Evolutionary conservation across 2,113 vertebrate genomes (phyloP).

Genomic region (Macrotis lagotis): DNA sequence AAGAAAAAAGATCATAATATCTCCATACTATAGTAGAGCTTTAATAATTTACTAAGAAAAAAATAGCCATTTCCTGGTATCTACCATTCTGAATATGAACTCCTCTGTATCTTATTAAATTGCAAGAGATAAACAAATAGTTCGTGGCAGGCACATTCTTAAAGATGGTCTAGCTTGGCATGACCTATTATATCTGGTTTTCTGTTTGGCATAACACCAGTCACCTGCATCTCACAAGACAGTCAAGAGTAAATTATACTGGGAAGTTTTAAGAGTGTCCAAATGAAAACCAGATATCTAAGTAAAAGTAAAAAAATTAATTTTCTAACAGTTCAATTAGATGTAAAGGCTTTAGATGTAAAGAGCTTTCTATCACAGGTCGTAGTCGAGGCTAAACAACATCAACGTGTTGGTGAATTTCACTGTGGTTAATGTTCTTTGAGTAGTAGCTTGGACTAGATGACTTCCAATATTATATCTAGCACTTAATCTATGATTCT

Average conservation of each 20-base stretch:
- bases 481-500: not conserved
- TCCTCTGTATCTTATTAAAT: not conserved
- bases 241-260: not conserved
- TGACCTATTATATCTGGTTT: not conserved
- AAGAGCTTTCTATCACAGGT: not conserved
- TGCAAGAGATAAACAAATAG: not conserved
- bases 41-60: not conserved
- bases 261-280: constrained; percentile 26
- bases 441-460: not conserved
- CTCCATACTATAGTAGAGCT: not conserved
- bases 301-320: constrained; percentile 14
- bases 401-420: not conserved
- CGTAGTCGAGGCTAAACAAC: not conserved
- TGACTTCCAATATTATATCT: not conserved
- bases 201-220: not conserved
- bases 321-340: not conserved
- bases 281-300: constrained; percentile 24
- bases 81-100: not conserved
- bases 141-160: not conserved
- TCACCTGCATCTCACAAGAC: not conserved
- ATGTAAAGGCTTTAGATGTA: not conserved
- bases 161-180: not conserved
- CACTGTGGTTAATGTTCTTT: not conserved
- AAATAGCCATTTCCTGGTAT: not conserved
- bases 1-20: not conserved